Percentiles rank a stretch among this genome's conserved stretches.
These are phyloP conservation scores for Dolichallabes microphthalmus DNA, from an alignment of 2,113 vertebrate species.

Conservation along the genomic window DNA sequence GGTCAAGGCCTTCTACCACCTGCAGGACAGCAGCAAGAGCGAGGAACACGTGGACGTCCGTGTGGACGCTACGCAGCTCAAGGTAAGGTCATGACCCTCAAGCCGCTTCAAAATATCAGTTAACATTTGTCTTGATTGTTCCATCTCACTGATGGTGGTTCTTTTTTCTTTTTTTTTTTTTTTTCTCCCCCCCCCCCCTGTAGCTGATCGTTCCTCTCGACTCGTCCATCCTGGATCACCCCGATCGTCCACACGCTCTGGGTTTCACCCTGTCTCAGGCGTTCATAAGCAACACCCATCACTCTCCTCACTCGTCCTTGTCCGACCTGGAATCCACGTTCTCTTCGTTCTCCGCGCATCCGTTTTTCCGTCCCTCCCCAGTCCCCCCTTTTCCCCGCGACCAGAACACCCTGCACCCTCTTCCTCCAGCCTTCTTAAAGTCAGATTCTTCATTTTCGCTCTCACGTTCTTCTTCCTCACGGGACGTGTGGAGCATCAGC, in stretches of 20 bases:
- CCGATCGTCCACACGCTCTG: conserved; percentile 82
- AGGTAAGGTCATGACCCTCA: conserved; percentile 69
- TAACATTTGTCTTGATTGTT: background rate
- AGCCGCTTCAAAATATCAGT: background rate
- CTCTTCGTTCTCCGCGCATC: conserved; percentile 70
- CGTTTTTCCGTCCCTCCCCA: conserved; percentile 78
- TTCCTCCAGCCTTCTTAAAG: conserved; percentile 80
- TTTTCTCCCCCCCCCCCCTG: too few relatives aligned
- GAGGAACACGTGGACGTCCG: conserved; percentile 88
- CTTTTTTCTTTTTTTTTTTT: background rate
- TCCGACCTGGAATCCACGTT: conserved; percentile 69
- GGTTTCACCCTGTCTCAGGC: conserved; percentile 70
- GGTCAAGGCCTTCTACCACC: conserved; percentile 92
- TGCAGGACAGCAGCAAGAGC: conserved; percentile 81
- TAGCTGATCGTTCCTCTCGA: conserved; percentile 88
- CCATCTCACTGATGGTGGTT: background rate
- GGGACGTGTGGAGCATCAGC: conserved; percentile 87
- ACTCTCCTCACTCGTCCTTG: conserved; percentile 76
- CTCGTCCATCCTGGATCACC: conserved; percentile 81
- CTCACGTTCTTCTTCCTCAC: conserved; percentile 52
- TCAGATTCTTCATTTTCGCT: background rate
- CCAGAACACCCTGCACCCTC: conserved; percentile 75
- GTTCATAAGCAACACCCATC: conserved; percentile 86
- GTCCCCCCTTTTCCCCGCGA: conserved; percentile 77
- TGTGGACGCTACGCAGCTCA: conserved; percentile 82